Conservation (phyloP, 2,113 vertebrate species). For the Alosa alosa region DNA sequence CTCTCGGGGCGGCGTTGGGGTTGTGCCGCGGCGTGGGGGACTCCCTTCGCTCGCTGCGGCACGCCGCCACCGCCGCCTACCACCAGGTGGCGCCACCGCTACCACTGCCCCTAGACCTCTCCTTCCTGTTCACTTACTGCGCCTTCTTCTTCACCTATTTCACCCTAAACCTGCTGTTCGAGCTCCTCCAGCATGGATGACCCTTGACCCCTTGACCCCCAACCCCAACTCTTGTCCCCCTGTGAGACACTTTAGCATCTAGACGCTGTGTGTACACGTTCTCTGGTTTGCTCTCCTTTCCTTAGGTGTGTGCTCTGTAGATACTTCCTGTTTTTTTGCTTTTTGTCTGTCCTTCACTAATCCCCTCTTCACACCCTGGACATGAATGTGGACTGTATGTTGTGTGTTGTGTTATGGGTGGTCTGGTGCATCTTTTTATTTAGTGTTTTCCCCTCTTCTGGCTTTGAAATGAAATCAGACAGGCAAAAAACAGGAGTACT, state of each 20-base stretch:
- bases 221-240: background rate
- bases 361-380: background rate
- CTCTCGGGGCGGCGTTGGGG: slow-evolving; percentile 75
- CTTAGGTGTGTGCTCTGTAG: background rate
- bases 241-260: background rate
- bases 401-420: background rate
- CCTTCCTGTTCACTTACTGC: slow-evolving; percentile 83
- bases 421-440: background rate
- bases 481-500: slow-evolving; percentile 12
- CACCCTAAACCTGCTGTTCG: slow-evolving; percentile 69
- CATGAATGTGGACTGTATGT: background rate
- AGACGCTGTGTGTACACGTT: background rate
- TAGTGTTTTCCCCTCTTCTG: slow-evolving; percentile 39
- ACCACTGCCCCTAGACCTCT: slow-evolving; percentile 84
- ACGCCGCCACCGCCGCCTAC: slow-evolving; percentile 79
- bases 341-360: background rate
- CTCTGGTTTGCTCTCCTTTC: background rate
- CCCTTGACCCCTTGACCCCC: slow-evolving; percentile 20
- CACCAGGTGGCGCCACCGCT: slow-evolving; percentile 84
- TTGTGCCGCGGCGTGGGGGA: slow-evolving; percentile 69
- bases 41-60: slow-evolving; percentile 76
- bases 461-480: slow-evolving; percentile 42
- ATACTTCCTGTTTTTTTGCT: background rate
- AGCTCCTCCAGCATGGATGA: slow-evolving; percentile 69
- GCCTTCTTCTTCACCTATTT: slow-evolving; percentile 83